Evolutionary conservation across 2,888 invertebrate genomes (phyloP).

Genomic region (Notodonta ziczac): DNA sequence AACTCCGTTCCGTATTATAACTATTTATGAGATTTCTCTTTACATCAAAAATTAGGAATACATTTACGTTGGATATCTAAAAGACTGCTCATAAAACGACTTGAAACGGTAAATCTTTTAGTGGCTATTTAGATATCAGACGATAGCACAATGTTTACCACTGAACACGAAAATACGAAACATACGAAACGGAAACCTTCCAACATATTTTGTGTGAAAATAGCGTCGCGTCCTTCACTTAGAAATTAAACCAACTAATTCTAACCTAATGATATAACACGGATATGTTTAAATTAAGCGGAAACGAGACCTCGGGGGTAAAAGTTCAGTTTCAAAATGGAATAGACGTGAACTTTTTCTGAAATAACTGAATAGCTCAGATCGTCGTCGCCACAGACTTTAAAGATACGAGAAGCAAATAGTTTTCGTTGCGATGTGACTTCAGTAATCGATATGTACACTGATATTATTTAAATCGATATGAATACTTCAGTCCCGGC

Average conservation of each 20-base stretch:
- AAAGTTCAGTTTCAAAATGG: too few species aligned
- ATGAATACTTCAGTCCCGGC: conserved; percentile 5
- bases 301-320: conserved; percentile 1
- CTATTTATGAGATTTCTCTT: not conserved
- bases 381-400: not conserved
- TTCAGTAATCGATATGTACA: not conserved
- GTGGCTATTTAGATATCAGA: too few species aligned
- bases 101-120: too few species aligned
- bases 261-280: conserved; percentile 38
- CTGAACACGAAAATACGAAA: not conserved
- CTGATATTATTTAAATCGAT: conserved; percentile 2
- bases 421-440: not conserved
- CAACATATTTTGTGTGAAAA: not conserved
- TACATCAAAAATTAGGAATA: too few species aligned
- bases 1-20: not conserved
- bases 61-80: too few species aligned
- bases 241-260: conserved; percentile 15
- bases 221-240: not conserved
- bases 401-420: not conserved
- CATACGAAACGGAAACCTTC: conserved; percentile 4
- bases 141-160: not conserved
- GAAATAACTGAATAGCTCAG: too few species aligned
- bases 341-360: too few species aligned
- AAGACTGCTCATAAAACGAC: too few species aligned
- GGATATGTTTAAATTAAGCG: conserved; percentile 38